Conservation (phyloP, 2,888 invertebrate species). For the Pachydiplax longipennis region DNA sequence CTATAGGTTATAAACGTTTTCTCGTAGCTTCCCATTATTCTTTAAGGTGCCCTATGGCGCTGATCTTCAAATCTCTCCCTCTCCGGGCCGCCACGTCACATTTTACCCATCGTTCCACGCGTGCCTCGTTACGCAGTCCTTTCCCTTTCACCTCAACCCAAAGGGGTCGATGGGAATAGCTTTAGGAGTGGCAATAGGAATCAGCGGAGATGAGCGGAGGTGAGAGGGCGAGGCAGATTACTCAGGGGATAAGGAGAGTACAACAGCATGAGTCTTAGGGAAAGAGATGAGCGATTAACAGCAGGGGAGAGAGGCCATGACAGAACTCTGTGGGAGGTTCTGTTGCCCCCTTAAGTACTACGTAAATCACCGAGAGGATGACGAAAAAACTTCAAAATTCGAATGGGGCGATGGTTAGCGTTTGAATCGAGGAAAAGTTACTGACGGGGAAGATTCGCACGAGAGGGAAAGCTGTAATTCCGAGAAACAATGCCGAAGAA, state of each 20-base stretch:
- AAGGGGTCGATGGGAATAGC: neutral
- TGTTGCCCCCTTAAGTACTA: neutral
- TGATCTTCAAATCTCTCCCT: neutral
- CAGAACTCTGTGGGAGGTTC: neutral
- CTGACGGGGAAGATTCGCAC: neutral
- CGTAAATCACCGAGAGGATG: conserved; percentile 8
- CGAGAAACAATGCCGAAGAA: conserved; percentile 9
- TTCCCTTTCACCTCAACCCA: conserved; percentile 15
- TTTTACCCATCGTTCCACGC: conserved; percentile 1
- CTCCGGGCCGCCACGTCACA: neutral
- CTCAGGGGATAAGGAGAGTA: neutral
- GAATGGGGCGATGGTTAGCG: neutral
- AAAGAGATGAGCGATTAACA: neutral
- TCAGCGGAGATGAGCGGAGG: neutral
- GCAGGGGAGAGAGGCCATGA: neutral
- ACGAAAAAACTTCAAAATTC: neutral
- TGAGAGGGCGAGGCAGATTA: neutral
- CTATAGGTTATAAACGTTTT: neutral
- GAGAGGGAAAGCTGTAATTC: conserved; percentile 17
- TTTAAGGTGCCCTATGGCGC: neutral
- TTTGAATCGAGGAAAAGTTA: neutral
- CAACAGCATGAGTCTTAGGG: neutral
- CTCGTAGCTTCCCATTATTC: neutral
- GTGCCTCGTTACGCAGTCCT: conserved; percentile 36
- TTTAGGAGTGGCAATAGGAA: neutral